Base-by-base conservation (phyloP, 1,140 invertebrate genomes). In the Stegodyphus mimosarum region DNA sequence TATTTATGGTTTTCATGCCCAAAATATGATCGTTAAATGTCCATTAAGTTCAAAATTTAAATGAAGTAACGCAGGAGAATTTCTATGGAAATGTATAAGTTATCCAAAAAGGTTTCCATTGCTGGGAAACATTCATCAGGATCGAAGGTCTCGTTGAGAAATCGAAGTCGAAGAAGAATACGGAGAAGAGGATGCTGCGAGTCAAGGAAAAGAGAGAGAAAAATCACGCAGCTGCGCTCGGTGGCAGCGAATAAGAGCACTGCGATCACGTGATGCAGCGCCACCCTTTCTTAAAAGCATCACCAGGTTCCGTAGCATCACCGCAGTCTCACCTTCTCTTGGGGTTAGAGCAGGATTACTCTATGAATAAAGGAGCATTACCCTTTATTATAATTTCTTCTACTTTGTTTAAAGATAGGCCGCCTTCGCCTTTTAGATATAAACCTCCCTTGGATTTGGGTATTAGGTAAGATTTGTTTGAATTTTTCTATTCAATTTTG, bases 321-420 rank as follows among this genome's bases (percentile, higher is more conserved):
- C 80, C 70, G 80, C 80, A 83, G 80, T 74, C 80, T 17, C 13
- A 66, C 33, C 71, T 11, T 66, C 51, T 48, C 64, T 7, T n/a
- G 1, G 64, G 71, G 70, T 51, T 33, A 74, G 71, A 52, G 55
- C 10, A 74, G 50, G 60, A 83, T 50, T 17, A 70, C 73, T 84
- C 81, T 84, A 84, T 84, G 81, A 75, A 76, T 84, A 84, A 84
- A 76, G 64, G 81, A 67, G 81, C 73, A 69, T 18, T 53, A 48
- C 33, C 15, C 66, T 69, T 10, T 10, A 48, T 84, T 33, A 84
- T 84, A 69, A 84, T 84, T 84, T 84, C 81, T 76, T 84, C 81
- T 51, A 75, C 81, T 84, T 84, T 84, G 18, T 84, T 84, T 76
- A 76, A 84, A 55, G 81, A 84, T 76, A 84, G 81, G 72, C 71